Conservation (phyloP, 2,797 vertebrate species). For the Amblyraja radiata region DNA sequence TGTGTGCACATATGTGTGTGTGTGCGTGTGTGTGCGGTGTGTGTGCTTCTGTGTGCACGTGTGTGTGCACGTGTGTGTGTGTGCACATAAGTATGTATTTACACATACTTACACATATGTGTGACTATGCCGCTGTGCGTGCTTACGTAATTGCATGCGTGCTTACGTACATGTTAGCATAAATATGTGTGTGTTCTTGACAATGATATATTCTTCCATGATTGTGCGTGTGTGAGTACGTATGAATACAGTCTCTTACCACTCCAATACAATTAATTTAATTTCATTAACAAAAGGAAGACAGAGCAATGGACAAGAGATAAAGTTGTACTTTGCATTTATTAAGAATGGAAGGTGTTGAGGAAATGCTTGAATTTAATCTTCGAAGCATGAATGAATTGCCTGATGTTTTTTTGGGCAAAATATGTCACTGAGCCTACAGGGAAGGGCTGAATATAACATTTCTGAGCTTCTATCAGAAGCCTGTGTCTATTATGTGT, state of each 20-base stretch:
- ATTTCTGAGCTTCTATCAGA: not conserved
- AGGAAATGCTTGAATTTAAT: not conserved
- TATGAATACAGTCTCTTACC: not conserved
- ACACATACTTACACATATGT: too few species aligned
- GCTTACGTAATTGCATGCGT: too few species aligned
- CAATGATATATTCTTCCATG: conserved; percentile 10
- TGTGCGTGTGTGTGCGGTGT: too few species aligned
- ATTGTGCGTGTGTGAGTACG: not conserved
- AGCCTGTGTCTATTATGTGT: not conserved
- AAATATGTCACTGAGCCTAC: not conserved
- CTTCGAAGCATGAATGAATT: not conserved
- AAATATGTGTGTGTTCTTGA: too few species aligned
- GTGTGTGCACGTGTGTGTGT: too few species aligned
- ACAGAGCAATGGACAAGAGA: not conserved
- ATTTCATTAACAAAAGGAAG: not conserved
- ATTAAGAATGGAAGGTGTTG: not conserved
- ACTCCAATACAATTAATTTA: not conserved
- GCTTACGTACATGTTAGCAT: too few species aligned
- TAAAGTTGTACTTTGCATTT: not conserved
- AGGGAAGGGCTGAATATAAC: not conserved
- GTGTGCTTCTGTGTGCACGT: too few species aligned
- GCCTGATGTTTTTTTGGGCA: not conserved
- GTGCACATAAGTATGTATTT: too few species aligned
- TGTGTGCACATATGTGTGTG: too few species aligned
- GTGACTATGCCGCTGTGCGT: too few species aligned